Percentiles rank a stretch among this genome's conserved stretches.
Evolutionary conservation across 1,140 invertebrate species (phyloP).

Genomic region (Rhagoletis zephyria): DNA sequence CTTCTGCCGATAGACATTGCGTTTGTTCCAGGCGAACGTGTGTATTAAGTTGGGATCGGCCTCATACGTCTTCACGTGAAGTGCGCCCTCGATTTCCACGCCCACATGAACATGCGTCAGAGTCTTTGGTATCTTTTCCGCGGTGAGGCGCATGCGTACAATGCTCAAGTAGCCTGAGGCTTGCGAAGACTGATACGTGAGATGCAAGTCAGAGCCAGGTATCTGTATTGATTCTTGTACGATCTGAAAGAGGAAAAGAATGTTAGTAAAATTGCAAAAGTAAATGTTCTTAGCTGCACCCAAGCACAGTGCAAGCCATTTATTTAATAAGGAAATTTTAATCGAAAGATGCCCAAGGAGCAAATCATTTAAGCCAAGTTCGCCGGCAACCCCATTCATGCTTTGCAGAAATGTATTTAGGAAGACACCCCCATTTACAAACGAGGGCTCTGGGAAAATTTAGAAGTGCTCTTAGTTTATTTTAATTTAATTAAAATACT

Average conservation of each 20-base stretch:
- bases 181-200: conserved; percentile 94
- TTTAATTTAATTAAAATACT: conserved; percentile 59
- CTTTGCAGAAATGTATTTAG: not conserved
- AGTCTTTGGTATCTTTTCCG: conserved; percentile 83
- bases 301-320: too few species aligned
- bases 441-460: conserved; percentile 1
- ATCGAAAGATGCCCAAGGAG: not conserved
- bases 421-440: not conserved
- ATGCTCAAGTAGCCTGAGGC: conserved; percentile 93
- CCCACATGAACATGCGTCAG: conserved; percentile 90
- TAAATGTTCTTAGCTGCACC: not conserved
- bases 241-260: conserved; percentile 79
- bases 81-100: conserved; percentile 91
- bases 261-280: not conserved
- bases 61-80: conserved; percentile 93
- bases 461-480: conserved; percentile 55
- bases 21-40: conserved; percentile 96
- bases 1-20: conserved; percentile 97
- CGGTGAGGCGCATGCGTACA: conserved; percentile 91
- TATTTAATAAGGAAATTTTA: not conserved
- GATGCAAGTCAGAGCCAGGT: conserved; percentile 90
- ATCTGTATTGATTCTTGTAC: conserved; percentile 94
- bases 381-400: conserved; percentile 51
- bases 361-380: conserved; percentile 49
- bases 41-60: conserved; percentile 95